Percentiles rank a stretch among this genome's conserved stretches.
Evolutionary conservation across 2,888 invertebrate genomes (phyloP).

Genomic region (Mythimna lalbum): DNA sequence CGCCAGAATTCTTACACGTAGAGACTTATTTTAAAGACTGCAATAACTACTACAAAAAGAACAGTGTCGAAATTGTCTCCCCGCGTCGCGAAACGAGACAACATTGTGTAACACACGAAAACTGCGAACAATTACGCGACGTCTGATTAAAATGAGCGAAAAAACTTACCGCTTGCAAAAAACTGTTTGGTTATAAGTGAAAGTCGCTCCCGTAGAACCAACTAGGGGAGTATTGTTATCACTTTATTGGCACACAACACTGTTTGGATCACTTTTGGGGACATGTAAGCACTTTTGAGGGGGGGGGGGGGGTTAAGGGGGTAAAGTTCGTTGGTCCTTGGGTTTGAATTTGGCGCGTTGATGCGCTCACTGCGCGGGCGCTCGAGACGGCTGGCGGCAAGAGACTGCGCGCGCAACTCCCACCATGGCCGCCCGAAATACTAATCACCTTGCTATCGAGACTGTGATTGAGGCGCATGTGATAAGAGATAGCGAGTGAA

Average conservation of each 20-base stretch:
- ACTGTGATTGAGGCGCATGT: conserved; percentile 74
- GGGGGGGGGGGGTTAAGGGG: conserved; percentile 67
- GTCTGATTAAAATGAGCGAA: conserved; percentile 81
- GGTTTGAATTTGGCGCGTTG: conserved; percentile 80
- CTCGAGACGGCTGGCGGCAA: conserved; percentile 84
- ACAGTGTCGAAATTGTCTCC: conserved; percentile 72
- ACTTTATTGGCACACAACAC: conserved; percentile 84
- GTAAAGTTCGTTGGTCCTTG: conserved; percentile 55
- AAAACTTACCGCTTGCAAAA: conserved; percentile 86
- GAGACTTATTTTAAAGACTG: conserved; percentile 5
- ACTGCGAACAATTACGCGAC: conserved; percentile 77
- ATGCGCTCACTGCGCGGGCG: conserved; percentile 81
- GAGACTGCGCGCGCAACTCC: conserved; percentile 87
- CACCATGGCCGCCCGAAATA: conserved; percentile 85
- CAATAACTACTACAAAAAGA: conserved; percentile 51
- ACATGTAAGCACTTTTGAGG: conserved; percentile 78
- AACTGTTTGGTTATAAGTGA: conserved; percentile 79
- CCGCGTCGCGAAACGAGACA: conserved; percentile 73
- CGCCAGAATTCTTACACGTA: conserved; percentile 17
- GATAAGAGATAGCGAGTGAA: conserved; percentile 73
- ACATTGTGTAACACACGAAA: conserved; percentile 76
- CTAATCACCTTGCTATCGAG: conserved; percentile 89
- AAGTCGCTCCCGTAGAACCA: conserved; percentile 74
- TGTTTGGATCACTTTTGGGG: conserved; percentile 75
- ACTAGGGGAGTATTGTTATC: conserved; percentile 72